Conservation (phyloP, 2,113 vertebrate genomes). For the Limanda limanda region DNA sequence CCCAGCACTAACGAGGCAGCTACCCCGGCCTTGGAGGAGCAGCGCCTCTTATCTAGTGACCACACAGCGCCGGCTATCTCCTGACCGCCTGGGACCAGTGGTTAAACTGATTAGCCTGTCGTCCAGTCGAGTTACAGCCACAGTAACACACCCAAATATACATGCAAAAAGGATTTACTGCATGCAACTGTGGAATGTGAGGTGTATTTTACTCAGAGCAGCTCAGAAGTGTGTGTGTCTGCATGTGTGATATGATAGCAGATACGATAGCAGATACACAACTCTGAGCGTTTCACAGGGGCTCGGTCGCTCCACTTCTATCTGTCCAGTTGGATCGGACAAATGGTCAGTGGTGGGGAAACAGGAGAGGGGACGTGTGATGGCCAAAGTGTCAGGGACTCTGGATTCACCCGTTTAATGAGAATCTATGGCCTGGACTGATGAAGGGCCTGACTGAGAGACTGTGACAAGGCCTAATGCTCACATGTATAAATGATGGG, state of each 20-base stretch:
- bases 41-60: constrained; percentile 68
- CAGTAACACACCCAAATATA: constrained; percentile 53
- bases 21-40: constrained; percentile 49
- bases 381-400: constrained; percentile 73
- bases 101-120: constrained; percentile 63
- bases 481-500: constrained; percentile 80
- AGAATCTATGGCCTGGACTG: constrained; percentile 79
- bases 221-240: constrained; percentile 15
- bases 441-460: constrained; percentile 75
- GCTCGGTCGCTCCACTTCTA: constrained; percentile 9
- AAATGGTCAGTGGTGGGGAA: constrained; percentile 66
- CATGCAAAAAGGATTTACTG: constrained; percentile 1
- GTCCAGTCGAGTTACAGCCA: constrained; percentile 43
- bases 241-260: constrained; percentile 4
- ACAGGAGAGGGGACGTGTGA: constrained; percentile 71
- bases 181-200: constrained; percentile 1
- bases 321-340: constrained; percentile 64
- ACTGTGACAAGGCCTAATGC: constrained; percentile 79
- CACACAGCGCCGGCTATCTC: constrained; percentile 66
- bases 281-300: constrained; percentile 34
- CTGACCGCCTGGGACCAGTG: constrained; percentile 68
- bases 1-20: constrained; percentile 78
- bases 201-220: constrained; percentile 9
- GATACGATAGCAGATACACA: constrained; percentile 9
- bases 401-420: constrained; percentile 78